phyloP scores from a whole-genome alignment of 2,888 invertebrate species.

The Cantharis nigra region DNA sequence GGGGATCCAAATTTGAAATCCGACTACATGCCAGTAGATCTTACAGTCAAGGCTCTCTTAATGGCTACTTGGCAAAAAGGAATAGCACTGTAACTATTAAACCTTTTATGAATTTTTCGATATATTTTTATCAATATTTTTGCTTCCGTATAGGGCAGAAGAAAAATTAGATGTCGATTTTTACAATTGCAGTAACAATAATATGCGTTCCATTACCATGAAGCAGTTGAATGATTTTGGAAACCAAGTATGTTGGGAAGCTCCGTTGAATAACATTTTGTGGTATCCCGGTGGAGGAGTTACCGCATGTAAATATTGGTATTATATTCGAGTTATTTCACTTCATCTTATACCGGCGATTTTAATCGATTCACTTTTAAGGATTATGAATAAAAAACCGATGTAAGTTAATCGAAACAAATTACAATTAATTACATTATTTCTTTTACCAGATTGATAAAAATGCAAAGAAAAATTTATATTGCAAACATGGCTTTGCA shows the following conservation, averaged over 20 bases:
- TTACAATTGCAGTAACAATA: conserved; percentile 81
- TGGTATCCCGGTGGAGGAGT: conserved; percentile 69
- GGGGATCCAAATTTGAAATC: conserved; percentile 63
- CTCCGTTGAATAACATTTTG: conserved; percentile 72
- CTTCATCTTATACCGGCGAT: conserved; percentile 82
- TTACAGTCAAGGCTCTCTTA: conserved; percentile 74
- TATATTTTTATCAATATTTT: background rate
- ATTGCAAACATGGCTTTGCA: conserved; percentile 72
- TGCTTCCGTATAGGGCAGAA: conserved; percentile 22
- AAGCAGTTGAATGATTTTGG: conserved; percentile 67
- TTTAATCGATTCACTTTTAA: conserved; percentile 69
- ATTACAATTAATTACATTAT: too few relatives aligned
- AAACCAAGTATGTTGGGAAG: conserved; percentile 55
- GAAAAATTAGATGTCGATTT: conserved; percentile 61
- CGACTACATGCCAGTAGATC: conserved; percentile 84
- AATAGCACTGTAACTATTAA: conserved; percentile 14
- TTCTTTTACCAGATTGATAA: conserved; percentile 66
- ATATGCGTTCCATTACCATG: conserved; percentile 70
- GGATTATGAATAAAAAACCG: conserved; percentile 70
- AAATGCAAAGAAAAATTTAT: conserved; percentile 80
- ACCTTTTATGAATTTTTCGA: too few relatives aligned
- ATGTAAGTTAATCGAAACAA: conserved; percentile 59
- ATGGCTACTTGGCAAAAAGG: conserved; percentile 70
- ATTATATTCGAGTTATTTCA: conserved; percentile 70
- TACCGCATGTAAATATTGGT: conserved; percentile 63